Percentiles rank a stretch among this genome's conserved stretches.
Conservation (phyloP, 2,888 invertebrate species). For the Entomobrya proxima region DNA sequence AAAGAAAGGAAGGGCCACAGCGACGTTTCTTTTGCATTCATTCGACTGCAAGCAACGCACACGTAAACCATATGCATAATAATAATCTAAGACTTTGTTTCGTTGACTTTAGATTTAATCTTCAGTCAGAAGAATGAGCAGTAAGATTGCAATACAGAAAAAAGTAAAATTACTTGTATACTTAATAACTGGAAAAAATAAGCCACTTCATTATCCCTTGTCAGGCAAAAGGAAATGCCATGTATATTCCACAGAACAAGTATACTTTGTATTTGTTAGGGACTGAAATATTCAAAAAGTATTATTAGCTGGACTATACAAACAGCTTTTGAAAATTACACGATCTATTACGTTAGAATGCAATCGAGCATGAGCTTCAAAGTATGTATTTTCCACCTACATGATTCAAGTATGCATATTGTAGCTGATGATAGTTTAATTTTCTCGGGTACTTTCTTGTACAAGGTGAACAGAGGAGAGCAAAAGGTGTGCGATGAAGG, state of each 20-base stretch:
- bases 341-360: too few relatives aligned
- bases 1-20: not conserved
- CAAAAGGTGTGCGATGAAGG: too few relatives aligned
- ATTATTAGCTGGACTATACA: too few relatives aligned
- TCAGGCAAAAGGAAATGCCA: conserved; percentile 36
- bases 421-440: too few relatives aligned
- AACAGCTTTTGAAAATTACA: too few relatives aligned
- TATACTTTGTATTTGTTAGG: not conserved
- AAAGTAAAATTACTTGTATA: conserved; percentile 24
- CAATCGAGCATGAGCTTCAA: too few relatives aligned
- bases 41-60: not conserved
- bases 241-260: not conserved
- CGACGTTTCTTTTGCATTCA: too few relatives aligned
- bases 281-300: too few relatives aligned
- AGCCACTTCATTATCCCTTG: conserved; percentile 59
- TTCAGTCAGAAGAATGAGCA: conserved; percentile 45
- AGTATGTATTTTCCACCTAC: too few relatives aligned
- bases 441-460: too few relatives aligned
- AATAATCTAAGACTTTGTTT: not conserved
- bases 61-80: not conserved
- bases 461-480: too few relatives aligned
- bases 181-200: conserved; percentile 41
- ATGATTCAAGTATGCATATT: too few relatives aligned
- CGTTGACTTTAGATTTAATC: conserved; percentile 50
- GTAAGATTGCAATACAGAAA: conserved; percentile 13